Conservation (phyloP, 2,113 vertebrate genomes). For the Zonotrichia leucophrys region DNA sequence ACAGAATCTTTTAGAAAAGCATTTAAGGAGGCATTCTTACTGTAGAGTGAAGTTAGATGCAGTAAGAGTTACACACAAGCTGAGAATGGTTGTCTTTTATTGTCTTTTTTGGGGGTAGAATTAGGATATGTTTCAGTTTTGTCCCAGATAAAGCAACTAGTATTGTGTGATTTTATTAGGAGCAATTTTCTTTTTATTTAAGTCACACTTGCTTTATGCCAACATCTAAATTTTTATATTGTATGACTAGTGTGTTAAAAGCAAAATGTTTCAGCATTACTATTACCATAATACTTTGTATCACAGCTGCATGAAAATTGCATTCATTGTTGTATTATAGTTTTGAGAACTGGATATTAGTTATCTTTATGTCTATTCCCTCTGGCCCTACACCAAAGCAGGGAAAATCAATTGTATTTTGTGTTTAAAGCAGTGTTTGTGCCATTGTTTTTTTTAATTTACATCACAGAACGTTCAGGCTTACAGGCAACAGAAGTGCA, state of each 20-base stretch:
- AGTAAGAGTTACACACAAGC: not conserved
- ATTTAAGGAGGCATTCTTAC: not conserved
- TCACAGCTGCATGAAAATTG: constrained; percentile 10
- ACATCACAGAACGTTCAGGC: not conserved
- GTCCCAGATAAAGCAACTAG: not conserved
- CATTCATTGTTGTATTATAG: not conserved
- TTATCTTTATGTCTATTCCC: constrained; percentile 28
- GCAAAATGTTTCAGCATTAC: not conserved
- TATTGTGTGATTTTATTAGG: not conserved
- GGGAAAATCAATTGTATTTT: constrained; percentile 45
- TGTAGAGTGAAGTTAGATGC: not conserved
- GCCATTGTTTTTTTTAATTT: not conserved
- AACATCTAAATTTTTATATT: not conserved
- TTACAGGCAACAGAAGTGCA: not conserved
- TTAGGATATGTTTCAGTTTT: not conserved
- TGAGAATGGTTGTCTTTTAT: not conserved
- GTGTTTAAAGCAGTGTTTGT: constrained; percentile 16
- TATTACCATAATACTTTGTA: not conserved
- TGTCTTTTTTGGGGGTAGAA: not conserved
- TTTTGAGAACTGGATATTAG: constrained; percentile 13
- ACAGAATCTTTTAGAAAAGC: not conserved
- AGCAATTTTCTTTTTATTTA: not conserved
- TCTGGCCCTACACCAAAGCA: constrained; percentile 27
- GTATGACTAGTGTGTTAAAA: not conserved
- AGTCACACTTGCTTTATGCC: not conserved